Percentiles rank a stretch among this genome's conserved stretches.
Conservation (phyloP, 2,888 invertebrate genomes). For the Euplexia lucipara region DNA sequence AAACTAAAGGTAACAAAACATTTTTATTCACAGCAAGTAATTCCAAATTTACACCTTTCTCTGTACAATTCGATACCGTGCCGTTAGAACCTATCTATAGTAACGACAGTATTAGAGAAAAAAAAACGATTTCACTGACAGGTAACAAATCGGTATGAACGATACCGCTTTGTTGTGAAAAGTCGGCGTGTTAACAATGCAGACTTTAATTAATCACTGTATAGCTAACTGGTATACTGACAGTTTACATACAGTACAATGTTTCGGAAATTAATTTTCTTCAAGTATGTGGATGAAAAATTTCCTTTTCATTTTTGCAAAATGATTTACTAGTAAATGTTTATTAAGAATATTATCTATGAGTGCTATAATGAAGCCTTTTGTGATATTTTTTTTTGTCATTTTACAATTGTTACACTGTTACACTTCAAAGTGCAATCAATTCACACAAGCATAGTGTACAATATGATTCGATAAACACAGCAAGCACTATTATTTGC, state of each 20-base stretch:
- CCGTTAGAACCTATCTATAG: constrained; percentile 54
- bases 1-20: no score
- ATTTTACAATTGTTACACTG: no score
- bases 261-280: constrained; percentile 39
- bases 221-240: constrained; percentile 31
- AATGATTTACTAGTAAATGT: constrained; percentile 2
- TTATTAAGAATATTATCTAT: no score
- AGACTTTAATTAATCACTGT: constrained; percentile 78
- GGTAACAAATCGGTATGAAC: constrained; percentile 75
- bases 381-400: no score
- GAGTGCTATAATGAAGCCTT: no score
- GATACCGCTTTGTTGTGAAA: constrained; percentile 72
- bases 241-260: constrained; percentile 39
- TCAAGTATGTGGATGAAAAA: constrained; percentile 16
- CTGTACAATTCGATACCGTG: constrained; percentile 67
- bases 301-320: background rate
- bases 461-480: no score
- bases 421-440: no score
- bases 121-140: constrained; percentile 54
- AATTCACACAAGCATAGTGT: no score
- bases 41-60: constrained; percentile 51
- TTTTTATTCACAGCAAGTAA: background rate
- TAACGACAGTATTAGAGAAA: constrained; percentile 66
- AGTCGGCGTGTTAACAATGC: constrained; percentile 76
- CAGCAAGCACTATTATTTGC: no score